Evolutionary conservation across 2,113 vertebrate species (phyloP), one percentile per base, ranked within the genome.

Genomic region (Galbula dea): DNA sequence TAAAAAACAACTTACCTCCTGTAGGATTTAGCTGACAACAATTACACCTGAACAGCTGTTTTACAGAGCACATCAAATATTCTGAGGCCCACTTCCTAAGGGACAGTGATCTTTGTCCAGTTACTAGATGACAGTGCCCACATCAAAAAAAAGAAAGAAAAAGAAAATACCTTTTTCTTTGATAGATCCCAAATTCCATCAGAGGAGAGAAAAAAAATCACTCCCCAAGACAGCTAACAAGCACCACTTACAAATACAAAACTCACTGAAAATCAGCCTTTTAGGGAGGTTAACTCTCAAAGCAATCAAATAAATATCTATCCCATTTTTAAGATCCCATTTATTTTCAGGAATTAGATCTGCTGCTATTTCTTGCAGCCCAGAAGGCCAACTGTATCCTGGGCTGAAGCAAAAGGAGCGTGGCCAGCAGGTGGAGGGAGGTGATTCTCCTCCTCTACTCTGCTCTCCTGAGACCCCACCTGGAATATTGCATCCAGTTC

Each of bases 251-350:
- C 20, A 93, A 85, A 94, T 32, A 87, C 22, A 87, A 73, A 88
- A 61, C 21, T 85, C 17, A 76, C 61, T 85, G 62, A 32, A 83
- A 85, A 85, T 77, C 72, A 88, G 18, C 21, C 77, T 95, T 90
- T 86, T 88, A 85, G 39, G 51, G 51, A 94, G 23, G 26, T 20
- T 55, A 94, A 69, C 24, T 85, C 84, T 92, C 58, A 89, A 84
- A 79, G 87, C 45, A 91, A 93, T 80, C 79, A 87, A 89, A 87
- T 68, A 94, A 91, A 85, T 43, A 80, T 71, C 75, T 63, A 77
- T 43, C 80, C 46, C 7, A 58, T 71, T 83, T 95, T 83, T 32
- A 80, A 91, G 63, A 83, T 63, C 23, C 39, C 34, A 81, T 83
- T 77, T 90, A 75, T 90, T 91, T 92, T 83, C 67, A 71, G 24